Evolutionary conservation across 2,888 invertebrate species (phyloP), one percentile per base, ranked within the genome.

Genomic region (Epirrhoe tristata): DNA sequence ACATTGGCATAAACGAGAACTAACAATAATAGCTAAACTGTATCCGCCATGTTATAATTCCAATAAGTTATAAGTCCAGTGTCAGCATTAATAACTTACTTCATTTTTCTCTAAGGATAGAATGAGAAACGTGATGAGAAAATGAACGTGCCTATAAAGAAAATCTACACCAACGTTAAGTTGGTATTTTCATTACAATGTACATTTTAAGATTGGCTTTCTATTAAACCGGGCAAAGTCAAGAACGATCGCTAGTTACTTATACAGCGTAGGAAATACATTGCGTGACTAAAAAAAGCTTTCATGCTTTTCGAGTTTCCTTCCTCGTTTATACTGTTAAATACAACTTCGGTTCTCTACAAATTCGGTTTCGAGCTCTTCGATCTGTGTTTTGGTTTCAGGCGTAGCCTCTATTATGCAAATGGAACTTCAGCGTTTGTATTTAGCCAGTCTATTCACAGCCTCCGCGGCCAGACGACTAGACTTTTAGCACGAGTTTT

Each of bases 381-480:
- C 81, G 81, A 83, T 84, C 80, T 81, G 82, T 76, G 68, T 51
- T 78, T 80, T 81, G 76, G 82, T 82, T 78, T 78, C 81, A 80
- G 81, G 79, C 78, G 81, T 75, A 74, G 74, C 77, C 74, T 86
- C 85, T 85, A 91, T 91, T 91, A 92, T 90, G 89, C 84, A 91
- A 91, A 92, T 90, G 83, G 81, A 85, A 85, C 82, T 85, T 48
- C 32, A 48, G 76, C 75, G 81, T 77, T 81, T 84, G 81, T 84
- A 89, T 91, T 90, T 90, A 90, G 86, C 81, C 76, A 79, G 81
- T 85, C 87, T 90, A 91, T 89, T 88, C 86, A 80, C 77, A 79
- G 84, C 78, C 73, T 78, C 67, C 73, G 73, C 72, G 70, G 74
- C 73, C 76, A 78, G 75, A 77, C 73, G 75, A 76, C 75, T 12